Evolutionary conservation across 2,113 vertebrate species (phyloP).

Genomic region (Eurystomus gularis): DNA sequence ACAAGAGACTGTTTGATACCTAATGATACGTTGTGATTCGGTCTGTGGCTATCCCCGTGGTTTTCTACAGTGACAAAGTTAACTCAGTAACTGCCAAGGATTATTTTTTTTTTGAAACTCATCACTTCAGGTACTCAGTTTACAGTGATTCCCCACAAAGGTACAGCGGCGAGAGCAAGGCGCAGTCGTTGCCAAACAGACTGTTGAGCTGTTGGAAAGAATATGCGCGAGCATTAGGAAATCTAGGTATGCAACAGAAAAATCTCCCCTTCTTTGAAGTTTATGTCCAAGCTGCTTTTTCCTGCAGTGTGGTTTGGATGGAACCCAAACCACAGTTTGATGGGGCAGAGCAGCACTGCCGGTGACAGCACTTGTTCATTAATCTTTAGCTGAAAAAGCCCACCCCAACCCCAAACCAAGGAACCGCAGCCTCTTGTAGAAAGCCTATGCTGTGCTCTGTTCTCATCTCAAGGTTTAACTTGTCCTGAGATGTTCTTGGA

Average conservation of each 20-base stretch:
- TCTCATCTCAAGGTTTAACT: not conserved
- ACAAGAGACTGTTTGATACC: not conserved
- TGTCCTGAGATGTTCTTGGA: not conserved
- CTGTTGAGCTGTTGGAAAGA: not conserved
- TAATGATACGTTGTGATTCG: not conserved
- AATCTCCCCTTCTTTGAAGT: not conserved
- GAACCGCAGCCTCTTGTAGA: not conserved
- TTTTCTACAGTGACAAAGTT: not conserved
- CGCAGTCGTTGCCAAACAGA: not conserved
- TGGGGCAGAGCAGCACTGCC: not conserved
- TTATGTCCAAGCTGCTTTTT: not conserved
- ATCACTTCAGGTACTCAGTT: not conserved
- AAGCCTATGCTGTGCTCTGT: not conserved
- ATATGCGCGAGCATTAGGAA: not conserved
- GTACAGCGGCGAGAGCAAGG: fast-evolving
- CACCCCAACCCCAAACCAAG: not conserved
- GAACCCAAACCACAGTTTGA: not conserved
- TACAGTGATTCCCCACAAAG: not conserved
- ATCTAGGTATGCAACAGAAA: not conserved
- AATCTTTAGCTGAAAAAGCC: not conserved
- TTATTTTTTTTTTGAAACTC: not conserved
- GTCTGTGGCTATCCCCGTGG: not conserved
- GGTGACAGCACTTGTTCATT: not conserved
- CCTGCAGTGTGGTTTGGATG: not conserved
- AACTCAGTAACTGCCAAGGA: not conserved